Percentiles rank a stretch among this genome's conserved stretches.
phyloP scores from a whole-genome alignment of 2,888 invertebrate species.

The Euzetes globulus region DNA sequence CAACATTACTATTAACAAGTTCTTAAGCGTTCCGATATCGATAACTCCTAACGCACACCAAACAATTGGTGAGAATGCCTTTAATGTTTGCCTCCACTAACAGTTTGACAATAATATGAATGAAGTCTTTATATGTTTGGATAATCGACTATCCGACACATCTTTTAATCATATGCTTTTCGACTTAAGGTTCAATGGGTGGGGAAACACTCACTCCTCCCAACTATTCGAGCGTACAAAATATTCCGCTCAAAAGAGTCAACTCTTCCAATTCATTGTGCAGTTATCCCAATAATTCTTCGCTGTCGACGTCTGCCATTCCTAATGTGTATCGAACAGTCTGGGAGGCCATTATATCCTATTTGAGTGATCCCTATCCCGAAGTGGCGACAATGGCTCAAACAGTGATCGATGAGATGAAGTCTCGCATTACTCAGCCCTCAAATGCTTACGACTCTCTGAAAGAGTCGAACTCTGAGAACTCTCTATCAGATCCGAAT shows the following conservation, averaged over 20 bases:
- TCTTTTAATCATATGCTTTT: background rate
- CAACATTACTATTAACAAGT: constrained; percentile 13
- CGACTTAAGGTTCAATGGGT: background rate
- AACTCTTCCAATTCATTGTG: constrained; percentile 64
- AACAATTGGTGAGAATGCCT: constrained; percentile 1
- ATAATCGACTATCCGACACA: no score
- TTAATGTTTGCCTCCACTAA: background rate
- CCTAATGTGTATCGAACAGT: constrained; percentile 67
- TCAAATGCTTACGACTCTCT: constrained; percentile 5
- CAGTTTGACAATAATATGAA: background rate
- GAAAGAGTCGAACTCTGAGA: constrained; percentile 37
- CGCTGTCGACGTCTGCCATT: constrained; percentile 1
- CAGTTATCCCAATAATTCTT: constrained; percentile 45
- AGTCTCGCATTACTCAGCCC: constrained; percentile 57
- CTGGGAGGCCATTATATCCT: constrained; percentile 69
- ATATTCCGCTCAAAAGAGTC: constrained; percentile 54
- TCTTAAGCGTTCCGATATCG: constrained; percentile 37
- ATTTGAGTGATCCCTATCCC: constrained; percentile 80
- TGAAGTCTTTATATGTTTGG: no score
- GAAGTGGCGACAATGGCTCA: constrained; percentile 69
- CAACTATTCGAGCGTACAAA: background rate
- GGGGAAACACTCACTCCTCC: constrained; percentile 26
- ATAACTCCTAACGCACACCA: constrained; percentile 36
- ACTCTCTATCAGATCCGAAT: constrained; percentile 48
- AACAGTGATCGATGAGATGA: constrained; percentile 67